These are phyloP conservation scores for Pseudopipra pipra DNA, from an alignment of 2,113 vertebrate species.

Conservation along the genomic window DNA sequence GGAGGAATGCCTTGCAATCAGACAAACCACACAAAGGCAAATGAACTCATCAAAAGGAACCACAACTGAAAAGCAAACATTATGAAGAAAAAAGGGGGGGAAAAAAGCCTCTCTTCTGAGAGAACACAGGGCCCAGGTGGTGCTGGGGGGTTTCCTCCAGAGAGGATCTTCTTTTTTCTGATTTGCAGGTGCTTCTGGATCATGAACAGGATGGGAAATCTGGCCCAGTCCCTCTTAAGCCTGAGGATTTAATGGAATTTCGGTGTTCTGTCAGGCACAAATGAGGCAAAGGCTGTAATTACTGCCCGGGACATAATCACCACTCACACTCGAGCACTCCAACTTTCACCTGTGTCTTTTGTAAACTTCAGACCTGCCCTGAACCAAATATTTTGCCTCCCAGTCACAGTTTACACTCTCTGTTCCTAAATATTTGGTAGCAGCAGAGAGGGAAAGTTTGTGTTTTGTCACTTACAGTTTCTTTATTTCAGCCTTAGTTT, in stretches of 20 bases:
- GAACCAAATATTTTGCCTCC: not conserved
- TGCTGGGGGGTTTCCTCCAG: not conserved
- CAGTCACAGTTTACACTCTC: not conserved
- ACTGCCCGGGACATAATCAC: not conserved
- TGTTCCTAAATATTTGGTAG: not conserved
- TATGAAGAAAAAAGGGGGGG: not conserved
- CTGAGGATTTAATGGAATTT: not conserved
- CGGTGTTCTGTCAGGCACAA: not conserved
- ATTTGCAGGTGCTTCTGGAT: slow-evolving; percentile 10
- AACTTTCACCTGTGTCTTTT: not conserved
- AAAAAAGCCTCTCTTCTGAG: not conserved
- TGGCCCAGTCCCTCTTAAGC: not conserved
- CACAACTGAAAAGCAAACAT: not conserved
- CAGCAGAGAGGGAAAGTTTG: not conserved
- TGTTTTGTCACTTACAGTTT: not conserved
- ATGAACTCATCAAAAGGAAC: slow-evolving; percentile 44
- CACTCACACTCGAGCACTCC: not conserved
- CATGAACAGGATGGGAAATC: not conserved
- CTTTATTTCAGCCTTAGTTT: not conserved
- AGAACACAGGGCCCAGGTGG: not conserved
- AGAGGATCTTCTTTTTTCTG: not conserved
- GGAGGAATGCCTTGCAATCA: slow-evolving; percentile 35
- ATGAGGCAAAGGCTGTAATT: not conserved
- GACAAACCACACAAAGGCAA: slow-evolving; percentile 50
- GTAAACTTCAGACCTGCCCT: not conserved